Evolutionary conservation across 2,797 vertebrate genomes (phyloP).

Genomic region (Taenioides sp.): DNA sequence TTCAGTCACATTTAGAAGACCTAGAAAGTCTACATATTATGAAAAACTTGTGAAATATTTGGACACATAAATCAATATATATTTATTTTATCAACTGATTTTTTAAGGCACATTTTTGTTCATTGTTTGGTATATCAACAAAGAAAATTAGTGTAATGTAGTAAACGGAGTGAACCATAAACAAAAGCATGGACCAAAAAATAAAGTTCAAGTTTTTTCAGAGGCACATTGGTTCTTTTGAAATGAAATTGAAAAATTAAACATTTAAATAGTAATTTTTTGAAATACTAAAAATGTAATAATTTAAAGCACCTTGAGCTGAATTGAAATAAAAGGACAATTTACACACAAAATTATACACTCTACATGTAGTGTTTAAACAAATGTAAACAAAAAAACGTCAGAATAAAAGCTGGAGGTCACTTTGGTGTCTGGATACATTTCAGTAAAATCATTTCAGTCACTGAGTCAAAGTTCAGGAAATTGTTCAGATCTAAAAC

Average conservation of each 20-base stretch:
- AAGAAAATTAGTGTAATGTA: neutral
- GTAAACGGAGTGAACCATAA: neutral
- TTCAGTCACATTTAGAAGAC: no score
- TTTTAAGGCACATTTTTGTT: neutral
- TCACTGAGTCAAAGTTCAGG: no score
- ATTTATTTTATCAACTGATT: neutral
- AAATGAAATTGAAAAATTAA: neutral
- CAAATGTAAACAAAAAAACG: neutral
- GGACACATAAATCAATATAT: neutral
- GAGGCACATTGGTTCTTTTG: neutral
- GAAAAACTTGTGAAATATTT: neutral
- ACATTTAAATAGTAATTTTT: neutral
- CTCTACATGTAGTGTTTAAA: no score
- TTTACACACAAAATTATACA: neutral
- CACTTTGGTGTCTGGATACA: neutral
- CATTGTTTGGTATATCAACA: neutral
- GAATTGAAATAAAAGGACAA: neutral
- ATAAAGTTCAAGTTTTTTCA: neutral
- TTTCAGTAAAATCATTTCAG: neutral
- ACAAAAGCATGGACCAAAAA: neutral
- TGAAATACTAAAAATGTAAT: neutral
- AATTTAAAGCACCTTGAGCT: neutral
- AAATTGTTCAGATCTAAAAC: neutral
- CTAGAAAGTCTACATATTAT: no score
- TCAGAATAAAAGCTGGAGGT: neutral